A percentile compares a stretch with the other conserved stretches of the same genome.
phyloP scores from a whole-genome alignment of 1,140 invertebrate species.

The Druon quercuslanigerum region DNA sequence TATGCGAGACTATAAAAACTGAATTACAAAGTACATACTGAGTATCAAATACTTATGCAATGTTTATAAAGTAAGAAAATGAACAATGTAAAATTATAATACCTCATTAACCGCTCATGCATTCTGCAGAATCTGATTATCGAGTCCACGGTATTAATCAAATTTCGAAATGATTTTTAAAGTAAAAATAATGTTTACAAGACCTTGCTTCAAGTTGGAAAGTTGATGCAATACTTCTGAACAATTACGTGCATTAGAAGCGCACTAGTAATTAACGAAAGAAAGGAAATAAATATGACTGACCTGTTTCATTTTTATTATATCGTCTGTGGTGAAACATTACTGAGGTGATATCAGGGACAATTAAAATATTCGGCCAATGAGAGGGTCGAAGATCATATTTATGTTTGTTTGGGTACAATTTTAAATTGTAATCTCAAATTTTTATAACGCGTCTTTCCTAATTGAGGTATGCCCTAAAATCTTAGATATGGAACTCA shows the following conservation, averaged over 20 bases:
- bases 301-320: slow-evolving; percentile 2
- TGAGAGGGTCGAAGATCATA: neutral
- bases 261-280: neutral
- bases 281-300: neutral
- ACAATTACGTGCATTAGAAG: slow-evolving; percentile 21
- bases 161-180: slow-evolving; percentile 13
- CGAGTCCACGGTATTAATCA: neutral
- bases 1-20: neutral
- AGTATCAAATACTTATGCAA: no score
- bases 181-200: neutral
- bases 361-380: slow-evolving; percentile 7
- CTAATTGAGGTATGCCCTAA: no score
- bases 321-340: neutral
- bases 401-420: neutral
- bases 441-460: no score
- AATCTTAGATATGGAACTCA: no score
- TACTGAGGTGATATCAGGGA: neutral
- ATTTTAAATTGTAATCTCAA: no score
- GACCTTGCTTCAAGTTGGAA: slow-evolving; percentile 21
- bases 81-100: no score
- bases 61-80: no score
- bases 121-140: neutral
- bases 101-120: neutral
- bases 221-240: slow-evolving; percentile 24
- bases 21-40: neutral